Base-by-base conservation (phyloP, 1,140 invertebrate species). In the Leptonema lineaticorne region DNA sequence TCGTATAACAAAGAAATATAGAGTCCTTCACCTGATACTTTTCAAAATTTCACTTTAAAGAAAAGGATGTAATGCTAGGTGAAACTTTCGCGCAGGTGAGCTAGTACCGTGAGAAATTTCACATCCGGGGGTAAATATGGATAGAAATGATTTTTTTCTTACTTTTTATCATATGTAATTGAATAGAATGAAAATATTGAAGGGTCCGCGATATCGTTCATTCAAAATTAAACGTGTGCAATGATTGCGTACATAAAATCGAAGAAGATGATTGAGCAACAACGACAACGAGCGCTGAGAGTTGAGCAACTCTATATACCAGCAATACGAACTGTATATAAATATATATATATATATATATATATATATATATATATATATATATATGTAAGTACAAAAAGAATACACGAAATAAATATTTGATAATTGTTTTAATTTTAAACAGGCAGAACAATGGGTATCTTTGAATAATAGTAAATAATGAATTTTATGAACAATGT, bases 261-360 rank as follows among this genome's bases (percentile, higher is more conserved):
- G 41, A 30, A 46, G 59, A 63, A 63, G 59, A 63, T 37, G n/a
- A 63, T 63, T 63, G 28, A 26, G 59, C 41, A 63, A 63, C 20
- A 37, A n/a, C 22, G 59, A 20, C 30, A 59, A 26, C 57, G 50
- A 28, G 58, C 14, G 59, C 33, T 27, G 50, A 26, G 22, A 53
- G 9, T 53, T 53, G 27, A 53, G 50, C 50, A 53, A 53, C 50
- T 26, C 4, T 24, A 14, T 11, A n/a, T n/a, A n/a, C n/a, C n/a
- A n/a, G n/a, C n/a, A n/a, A n/a, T n/a, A n/a, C n/a, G n/a, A n/a
- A n/a, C n/a, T n/a, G n/a, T n/a, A n/a, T n/a, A n/a, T n/a, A n/a
- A 45, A 45, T 45, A 45, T 45, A 53, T 41, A 41, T 33, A 33
- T 11, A 6, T 11, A 11, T 33, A 33, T 33, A 33, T 33, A 33